These are phyloP conservation scores for Atta texana DNA, from an alignment of 1,140 invertebrate species.

Conservation along the genomic window DNA sequence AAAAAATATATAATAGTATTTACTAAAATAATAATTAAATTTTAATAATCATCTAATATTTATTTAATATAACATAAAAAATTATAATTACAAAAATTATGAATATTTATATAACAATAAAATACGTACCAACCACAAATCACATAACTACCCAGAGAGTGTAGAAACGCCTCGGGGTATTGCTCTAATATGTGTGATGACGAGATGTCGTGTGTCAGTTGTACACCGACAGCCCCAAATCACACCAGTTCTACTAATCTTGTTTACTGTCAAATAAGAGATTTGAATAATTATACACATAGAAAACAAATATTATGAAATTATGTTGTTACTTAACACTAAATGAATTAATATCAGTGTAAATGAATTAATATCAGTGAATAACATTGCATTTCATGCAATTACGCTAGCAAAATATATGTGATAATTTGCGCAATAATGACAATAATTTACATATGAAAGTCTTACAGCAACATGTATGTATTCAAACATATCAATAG, in stretches of 20 bases:
- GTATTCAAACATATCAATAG: no score
- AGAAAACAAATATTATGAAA: not conserved
- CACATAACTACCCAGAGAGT: constrained; percentile 86
- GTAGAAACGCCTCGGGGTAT: constrained; percentile 83
- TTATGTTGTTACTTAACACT: not conserved
- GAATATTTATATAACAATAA: constrained; percentile 33
- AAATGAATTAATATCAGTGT: constrained; percentile 12
- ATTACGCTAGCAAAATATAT: not conserved
- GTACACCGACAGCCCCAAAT: constrained; percentile 80
- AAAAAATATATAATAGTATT: not conserved
- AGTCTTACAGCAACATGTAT: no score
- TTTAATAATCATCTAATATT: not conserved
- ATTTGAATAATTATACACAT: constrained; percentile 12
- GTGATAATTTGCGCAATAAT: not conserved
- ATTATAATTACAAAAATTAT: constrained; percentile 16
- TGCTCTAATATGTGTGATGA: constrained; percentile 79
- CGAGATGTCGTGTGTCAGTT: constrained; percentile 79
- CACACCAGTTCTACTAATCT: constrained; percentile 81
- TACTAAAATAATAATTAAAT: not conserved
- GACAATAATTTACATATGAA: not conserved
- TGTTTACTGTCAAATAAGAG: constrained; percentile 75
- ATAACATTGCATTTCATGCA: not conserved
- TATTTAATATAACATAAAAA: not conserved
- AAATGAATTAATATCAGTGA: constrained; percentile 14
- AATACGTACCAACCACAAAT: constrained; percentile 85